Conservation (phyloP, 2,888 invertebrate genomes). For the Agrochola lychnidis region DNA sequence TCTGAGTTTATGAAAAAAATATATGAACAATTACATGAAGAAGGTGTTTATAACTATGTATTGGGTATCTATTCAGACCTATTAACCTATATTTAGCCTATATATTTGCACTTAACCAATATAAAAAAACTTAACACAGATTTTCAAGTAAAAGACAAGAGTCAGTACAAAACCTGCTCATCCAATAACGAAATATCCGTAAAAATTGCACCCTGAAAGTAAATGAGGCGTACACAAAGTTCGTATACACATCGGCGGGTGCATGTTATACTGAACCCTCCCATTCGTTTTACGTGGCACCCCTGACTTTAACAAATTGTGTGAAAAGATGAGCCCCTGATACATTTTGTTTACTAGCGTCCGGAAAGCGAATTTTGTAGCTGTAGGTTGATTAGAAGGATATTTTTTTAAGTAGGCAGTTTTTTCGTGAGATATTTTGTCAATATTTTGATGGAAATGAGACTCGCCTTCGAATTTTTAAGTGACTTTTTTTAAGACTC, state of each 20-base stretch:
- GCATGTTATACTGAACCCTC: constrained; percentile 44
- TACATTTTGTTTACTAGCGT: constrained; percentile 45
- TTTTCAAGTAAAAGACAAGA: background rate
- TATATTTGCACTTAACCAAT: no score
- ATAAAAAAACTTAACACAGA: no score
- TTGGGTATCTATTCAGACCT: background rate
- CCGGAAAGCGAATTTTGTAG: constrained; percentile 12
- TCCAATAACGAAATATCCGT: constrained; percentile 16
- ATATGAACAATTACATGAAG: no score
- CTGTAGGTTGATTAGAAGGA: constrained; percentile 28
- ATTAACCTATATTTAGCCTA: no score
- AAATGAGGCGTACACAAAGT: constrained; percentile 51
- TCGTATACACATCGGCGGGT: constrained; percentile 37
- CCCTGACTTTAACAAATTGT: constrained; percentile 58
- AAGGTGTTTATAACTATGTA: no score
- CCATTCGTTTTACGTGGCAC: constrained; percentile 43
- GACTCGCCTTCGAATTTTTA: background rate
- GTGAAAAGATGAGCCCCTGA: constrained; percentile 57
- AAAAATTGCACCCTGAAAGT: constrained; percentile 43
- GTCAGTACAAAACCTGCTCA: constrained; percentile 7
- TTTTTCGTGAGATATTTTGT: constrained; percentile 4
- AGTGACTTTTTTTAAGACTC: background rate
- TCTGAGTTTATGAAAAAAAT: no score
- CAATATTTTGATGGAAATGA: constrained; percentile 4
- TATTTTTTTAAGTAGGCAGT: constrained; percentile 10